Evolutionary conservation across 2,797 vertebrate species (phyloP).

Genomic region (Lithobates pipiens): DNA sequence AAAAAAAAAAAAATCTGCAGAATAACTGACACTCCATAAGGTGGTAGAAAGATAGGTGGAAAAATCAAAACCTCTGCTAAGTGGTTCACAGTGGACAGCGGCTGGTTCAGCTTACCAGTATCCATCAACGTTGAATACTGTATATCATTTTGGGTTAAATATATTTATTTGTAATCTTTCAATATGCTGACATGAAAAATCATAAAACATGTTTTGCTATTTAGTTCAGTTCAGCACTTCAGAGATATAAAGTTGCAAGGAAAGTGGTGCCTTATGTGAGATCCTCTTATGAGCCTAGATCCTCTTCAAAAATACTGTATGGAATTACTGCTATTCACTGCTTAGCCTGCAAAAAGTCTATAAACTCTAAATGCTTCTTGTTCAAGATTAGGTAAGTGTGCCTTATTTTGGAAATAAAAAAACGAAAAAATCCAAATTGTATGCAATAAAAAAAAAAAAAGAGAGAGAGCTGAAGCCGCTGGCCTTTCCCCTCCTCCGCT

Average conservation of each 20-base stretch:
- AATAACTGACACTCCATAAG: neutral
- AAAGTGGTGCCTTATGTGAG: neutral
- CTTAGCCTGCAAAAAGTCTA: neutral
- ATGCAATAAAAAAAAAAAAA: slow-evolving; percentile 13
- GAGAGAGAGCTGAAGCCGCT: slow-evolving; percentile 76
- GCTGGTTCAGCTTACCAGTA: neutral
- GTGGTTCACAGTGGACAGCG: neutral
- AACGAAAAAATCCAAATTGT: slow-evolving; percentile 36
- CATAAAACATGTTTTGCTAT: neutral
- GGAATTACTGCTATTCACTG: neutral
- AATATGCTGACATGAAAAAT: neutral
- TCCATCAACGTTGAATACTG: neutral
- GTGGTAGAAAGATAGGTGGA: no score
- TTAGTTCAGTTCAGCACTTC: neutral
- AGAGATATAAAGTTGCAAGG: neutral
- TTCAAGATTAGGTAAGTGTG: neutral
- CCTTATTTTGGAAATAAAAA: neutral
- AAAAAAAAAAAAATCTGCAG: no score
- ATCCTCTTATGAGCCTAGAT: neutral
- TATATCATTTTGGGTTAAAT: neutral
- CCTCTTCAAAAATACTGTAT: neutral
- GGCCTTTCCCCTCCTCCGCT: slow-evolving; percentile 87
- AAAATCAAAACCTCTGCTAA: no score
- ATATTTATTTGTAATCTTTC: neutral
- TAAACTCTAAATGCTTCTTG: neutral